Evolutionary conservation across 37 sponge, comb jelly and placozoan species (phyloP).

Genomic region (Haliclona indistincta): DNA sequence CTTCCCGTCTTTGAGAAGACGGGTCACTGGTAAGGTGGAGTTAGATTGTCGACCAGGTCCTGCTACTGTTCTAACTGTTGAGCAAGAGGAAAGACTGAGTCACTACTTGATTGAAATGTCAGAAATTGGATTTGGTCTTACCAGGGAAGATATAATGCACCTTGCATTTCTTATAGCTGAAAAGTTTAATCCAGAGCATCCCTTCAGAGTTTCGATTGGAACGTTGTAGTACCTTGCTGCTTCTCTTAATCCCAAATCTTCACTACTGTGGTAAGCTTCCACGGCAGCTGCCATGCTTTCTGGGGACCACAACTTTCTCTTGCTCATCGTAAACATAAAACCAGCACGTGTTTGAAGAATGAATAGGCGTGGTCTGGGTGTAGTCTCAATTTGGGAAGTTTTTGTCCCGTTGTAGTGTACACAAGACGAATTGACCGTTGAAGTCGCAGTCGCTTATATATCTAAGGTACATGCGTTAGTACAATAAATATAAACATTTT

Average conservation of each 20-base stretch:
- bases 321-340: constrained; percentile 22
- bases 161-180: constrained; percentile 41
- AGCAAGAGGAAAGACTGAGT: constrained; percentile 18
- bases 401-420: too few relatives aligned
- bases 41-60: constrained; percentile 39
- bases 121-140: constrained; percentile 48
- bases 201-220: constrained; percentile 15
- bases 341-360: background rate
- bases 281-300: constrained; percentile 44
- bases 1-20: constrained; percentile 24
- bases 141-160: constrained; percentile 42
- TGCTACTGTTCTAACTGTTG: constrained; percentile 29
- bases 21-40: background rate
- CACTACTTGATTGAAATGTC: constrained; percentile 40
- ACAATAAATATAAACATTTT: too few relatives aligned
- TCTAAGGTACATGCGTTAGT: too few relatives aligned
- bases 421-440: too few relatives aligned
- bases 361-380: too few relatives aligned
- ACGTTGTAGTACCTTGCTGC: constrained; percentile 5
- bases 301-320: constrained; percentile 37
- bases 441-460: too few relatives aligned
- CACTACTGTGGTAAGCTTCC: constrained; percentile 12
- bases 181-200: too few relatives aligned
- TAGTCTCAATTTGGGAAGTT: too few relatives aligned
- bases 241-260: constrained; percentile 22